Conservation (phyloP, 2,888 invertebrate genomes). For the Leptarthrus brevirostris region DNA sequence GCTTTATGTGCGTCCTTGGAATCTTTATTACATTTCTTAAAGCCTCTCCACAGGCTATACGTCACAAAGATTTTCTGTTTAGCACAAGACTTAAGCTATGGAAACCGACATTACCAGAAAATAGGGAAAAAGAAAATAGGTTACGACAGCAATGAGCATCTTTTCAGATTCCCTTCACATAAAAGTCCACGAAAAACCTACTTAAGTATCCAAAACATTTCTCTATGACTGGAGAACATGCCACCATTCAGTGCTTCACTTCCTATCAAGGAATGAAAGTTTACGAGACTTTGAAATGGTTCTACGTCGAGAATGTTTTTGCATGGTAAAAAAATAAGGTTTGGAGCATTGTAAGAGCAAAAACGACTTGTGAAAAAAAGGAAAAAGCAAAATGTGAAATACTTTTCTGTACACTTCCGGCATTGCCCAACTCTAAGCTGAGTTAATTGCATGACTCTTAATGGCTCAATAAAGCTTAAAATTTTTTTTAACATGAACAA, state of each 20-base stretch:
- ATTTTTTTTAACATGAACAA: too few relatives aligned
- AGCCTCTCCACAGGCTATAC: not conserved
- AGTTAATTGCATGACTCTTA: not conserved
- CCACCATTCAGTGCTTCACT: not conserved
- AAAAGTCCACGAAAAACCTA: constrained; percentile 22
- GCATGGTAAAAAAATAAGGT: not conserved
- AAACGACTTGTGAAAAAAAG: not conserved
- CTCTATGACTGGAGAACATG: not conserved
- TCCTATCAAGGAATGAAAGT: constrained; percentile 5
- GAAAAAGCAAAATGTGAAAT: constrained; percentile 12
- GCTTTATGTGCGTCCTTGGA: constrained; percentile 3
- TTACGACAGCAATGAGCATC: constrained; percentile 37
- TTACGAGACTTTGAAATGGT: constrained; percentile 20
- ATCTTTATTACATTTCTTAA: constrained; percentile 23
- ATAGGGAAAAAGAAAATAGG: constrained; percentile 28
- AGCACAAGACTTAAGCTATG: not conserved
- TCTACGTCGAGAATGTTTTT: constrained; percentile 28
- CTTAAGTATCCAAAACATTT: constrained; percentile 24
- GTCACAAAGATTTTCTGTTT: constrained; percentile 19
- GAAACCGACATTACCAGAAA: not conserved
- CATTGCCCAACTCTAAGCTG: not conserved
- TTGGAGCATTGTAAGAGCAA: not conserved
- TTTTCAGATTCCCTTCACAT: constrained; percentile 6
- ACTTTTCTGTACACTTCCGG: constrained; percentile 12
- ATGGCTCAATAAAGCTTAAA: too few relatives aligned